A percentile compares a stretch with the other conserved stretches of the same genome.
These are phyloP conservation scores for Drosophila mayaguana DNA, from an alignment of 2,888 invertebrate species.

Conservation along the genomic window DNA sequence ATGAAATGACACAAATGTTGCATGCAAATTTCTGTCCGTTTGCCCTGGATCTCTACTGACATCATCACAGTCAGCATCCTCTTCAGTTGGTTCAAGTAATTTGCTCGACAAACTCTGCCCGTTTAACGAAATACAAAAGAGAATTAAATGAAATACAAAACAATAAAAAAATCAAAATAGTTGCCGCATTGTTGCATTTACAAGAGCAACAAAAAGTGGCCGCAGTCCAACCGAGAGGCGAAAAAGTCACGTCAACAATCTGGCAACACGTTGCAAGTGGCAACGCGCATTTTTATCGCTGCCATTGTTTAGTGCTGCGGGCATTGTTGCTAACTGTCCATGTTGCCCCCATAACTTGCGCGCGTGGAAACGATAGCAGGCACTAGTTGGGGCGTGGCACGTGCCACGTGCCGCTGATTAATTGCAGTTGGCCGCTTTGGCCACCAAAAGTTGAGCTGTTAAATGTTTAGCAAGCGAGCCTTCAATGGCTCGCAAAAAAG, in stretches of 20 bases:
- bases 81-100: conserved; percentile 39
- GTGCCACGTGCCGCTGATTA: conserved; percentile 75
- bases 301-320: too few relatives aligned
- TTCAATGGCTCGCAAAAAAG: conserved; percentile 32
- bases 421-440: conserved; percentile 56
- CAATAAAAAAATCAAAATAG: conserved; percentile 52
- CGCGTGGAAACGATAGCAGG: conserved; percentile 63
- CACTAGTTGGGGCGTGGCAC: conserved; percentile 20
- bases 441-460: conserved; percentile 60
- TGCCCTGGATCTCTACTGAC: neutral
- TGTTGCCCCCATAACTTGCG: conserved; percentile 59
- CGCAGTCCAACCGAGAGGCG: conserved; percentile 3
- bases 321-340: conserved; percentile 35
- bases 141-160: conserved; percentile 17
- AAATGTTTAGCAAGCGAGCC: conserved; percentile 53
- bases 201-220: conserved; percentile 21
- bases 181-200: conserved; percentile 57
- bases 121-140: conserved; percentile 45
- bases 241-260: conserved; percentile 73
- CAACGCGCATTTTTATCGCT: conserved; percentile 68
- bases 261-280: conserved; percentile 76
- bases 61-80: conserved; percentile 1
- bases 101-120: conserved; percentile 46
- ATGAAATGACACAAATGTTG: conserved; percentile 39
- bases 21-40: conserved; percentile 32